Evolutionary conservation across 2,113 vertebrate species (phyloP).

Genomic region (Lamprotornis superbus): DNA sequence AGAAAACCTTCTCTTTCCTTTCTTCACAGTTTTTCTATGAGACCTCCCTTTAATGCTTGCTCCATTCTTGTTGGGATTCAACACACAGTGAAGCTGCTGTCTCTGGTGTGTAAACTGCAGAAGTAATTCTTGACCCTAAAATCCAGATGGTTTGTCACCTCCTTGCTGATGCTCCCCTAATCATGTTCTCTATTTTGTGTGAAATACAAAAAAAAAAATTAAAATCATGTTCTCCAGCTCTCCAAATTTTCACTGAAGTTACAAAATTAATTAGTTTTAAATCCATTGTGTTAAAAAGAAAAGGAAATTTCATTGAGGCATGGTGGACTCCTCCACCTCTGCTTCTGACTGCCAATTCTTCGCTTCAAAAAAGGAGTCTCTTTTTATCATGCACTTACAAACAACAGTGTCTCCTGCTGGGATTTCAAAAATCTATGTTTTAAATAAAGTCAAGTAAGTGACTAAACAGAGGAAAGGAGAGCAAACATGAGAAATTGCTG

Average conservation of each 20-base stretch:
- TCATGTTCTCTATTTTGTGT: not conserved
- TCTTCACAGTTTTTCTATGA: not conserved
- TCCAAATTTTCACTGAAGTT: not conserved
- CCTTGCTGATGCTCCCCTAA: not conserved
- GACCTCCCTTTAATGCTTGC: not conserved
- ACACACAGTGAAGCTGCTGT: not conserved
- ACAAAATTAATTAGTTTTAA: not conserved
- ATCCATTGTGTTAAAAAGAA: not conserved
- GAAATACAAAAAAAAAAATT: not conserved
- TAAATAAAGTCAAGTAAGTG: not conserved
- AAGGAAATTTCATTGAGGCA: not conserved
- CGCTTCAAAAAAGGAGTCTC: not conserved
- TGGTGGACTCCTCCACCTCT: not conserved
- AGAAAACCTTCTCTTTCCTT: not conserved
- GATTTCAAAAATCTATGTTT: not conserved
- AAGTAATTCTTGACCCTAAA: not conserved
- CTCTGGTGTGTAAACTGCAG: not conserved
- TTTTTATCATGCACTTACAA: not conserved
- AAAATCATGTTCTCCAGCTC: not conserved
- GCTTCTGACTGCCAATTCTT: not conserved
- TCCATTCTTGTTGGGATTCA: not conserved
- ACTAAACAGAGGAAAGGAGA: not conserved
- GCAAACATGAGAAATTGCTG: not conserved
- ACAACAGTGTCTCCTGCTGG: not conserved
- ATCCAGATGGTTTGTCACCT: not conserved